Evolutionary conservation across 2,113 vertebrate genomes (phyloP).

Genomic region (Xiphophorus couchianus): DNA sequence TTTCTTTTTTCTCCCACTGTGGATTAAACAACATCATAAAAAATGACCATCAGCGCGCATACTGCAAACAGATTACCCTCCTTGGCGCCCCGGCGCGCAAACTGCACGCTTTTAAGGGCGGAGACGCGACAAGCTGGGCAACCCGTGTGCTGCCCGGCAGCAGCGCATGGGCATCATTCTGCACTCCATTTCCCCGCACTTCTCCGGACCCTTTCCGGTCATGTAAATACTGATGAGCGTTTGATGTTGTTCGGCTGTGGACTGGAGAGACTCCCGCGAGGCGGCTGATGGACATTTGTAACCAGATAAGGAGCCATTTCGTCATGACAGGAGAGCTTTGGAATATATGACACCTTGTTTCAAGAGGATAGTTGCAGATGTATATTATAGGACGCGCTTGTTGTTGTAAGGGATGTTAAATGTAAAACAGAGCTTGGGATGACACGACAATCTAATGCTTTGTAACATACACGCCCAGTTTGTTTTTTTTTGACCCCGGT

Average conservation of each 20-base stretch:
- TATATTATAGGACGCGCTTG: not conserved
- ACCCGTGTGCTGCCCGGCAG: conserved; percentile 1
- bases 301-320: conserved; percentile 41
- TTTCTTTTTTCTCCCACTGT: conserved; percentile 53
- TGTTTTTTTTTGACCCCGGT: conserved; percentile 23
- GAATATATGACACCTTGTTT: conserved; percentile 15
- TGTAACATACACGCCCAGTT: not conserved
- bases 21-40: conserved; percentile 80
- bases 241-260: conserved; percentile 76
- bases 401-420: not conserved
- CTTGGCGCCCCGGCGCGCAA: conserved; percentile 67
- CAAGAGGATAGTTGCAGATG: not conserved
- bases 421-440: not conserved
- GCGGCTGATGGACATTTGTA: conserved; percentile 70
- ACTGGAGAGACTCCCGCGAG: conserved; percentile 52
- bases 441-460: not conserved
- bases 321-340: conserved; percentile 10
- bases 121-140: conserved; percentile 21
- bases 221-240: conserved; percentile 78
- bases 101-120: conserved; percentile 39
- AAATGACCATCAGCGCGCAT: conserved; percentile 72
- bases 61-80: conserved; percentile 76
- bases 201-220: conserved; percentile 56
- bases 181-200: conserved; percentile 53
- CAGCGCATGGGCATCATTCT: conserved; percentile 42